Evolutionary conservation across 2,797 vertebrate genomes (phyloP).

Genomic region (Poecilia picta): DNA sequence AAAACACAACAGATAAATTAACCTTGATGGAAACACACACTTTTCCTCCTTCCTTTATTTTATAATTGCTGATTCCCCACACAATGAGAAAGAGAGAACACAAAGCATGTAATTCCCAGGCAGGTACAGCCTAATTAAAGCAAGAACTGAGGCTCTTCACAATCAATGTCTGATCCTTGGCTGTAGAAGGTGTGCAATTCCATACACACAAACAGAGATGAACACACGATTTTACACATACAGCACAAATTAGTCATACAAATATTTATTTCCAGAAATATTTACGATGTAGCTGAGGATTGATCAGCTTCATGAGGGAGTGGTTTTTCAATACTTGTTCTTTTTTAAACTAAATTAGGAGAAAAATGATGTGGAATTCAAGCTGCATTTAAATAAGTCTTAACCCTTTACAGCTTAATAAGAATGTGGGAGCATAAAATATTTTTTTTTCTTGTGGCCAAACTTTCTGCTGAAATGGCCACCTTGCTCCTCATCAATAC

Average conservation of each 20-base stretch:
- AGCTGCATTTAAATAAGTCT: slow-evolving; percentile 55
- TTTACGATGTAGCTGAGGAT: slow-evolving; percentile 84
- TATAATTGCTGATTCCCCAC: slow-evolving; percentile 48
- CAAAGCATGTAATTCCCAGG: slow-evolving; percentile 67
- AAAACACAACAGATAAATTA: slow-evolving; percentile 66
- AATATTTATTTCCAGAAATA: slow-evolving; percentile 86
- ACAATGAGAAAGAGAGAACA: slow-evolving; percentile 47
- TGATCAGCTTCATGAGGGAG: slow-evolving; percentile 84
- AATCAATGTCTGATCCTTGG: slow-evolving; percentile 75
- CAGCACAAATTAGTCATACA: slow-evolving; percentile 58
- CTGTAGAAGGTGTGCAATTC: slow-evolving; percentile 42
- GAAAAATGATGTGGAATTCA: slow-evolving; percentile 85
- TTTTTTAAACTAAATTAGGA: slow-evolving; percentile 78
- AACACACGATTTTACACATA: neutral
- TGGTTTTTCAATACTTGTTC: slow-evolving; percentile 85
- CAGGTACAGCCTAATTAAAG: slow-evolving; percentile 80
- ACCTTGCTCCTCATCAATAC: slow-evolving; percentile 85
- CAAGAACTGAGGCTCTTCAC: slow-evolving; percentile 72
- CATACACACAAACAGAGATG: neutral
- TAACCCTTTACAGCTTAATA: slow-evolving; percentile 85
- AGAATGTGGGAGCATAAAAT: slow-evolving; percentile 85
- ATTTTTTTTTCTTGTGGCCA: slow-evolving; percentile 37
- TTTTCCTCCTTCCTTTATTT: slow-evolving; percentile 27
- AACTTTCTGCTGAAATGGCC: slow-evolving; percentile 77
- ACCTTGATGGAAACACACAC: slow-evolving; percentile 66